phyloP scores from a whole-genome alignment of 35 echinoderm and acorn worm genomes.

The Apostichopus japonicus region DNA sequence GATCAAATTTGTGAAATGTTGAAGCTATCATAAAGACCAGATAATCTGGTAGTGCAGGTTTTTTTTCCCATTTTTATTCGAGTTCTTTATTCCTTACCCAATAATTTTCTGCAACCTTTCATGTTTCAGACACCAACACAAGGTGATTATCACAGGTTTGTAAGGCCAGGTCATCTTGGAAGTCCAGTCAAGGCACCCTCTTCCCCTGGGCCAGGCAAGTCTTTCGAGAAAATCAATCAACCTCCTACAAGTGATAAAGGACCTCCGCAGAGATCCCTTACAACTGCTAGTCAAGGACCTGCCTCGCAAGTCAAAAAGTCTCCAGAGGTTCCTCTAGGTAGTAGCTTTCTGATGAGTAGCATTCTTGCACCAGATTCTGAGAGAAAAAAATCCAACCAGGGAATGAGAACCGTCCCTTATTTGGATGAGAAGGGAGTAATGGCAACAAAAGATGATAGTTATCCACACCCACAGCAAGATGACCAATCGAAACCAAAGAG shows the following conservation, averaged over 20 bases:
- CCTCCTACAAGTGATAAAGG: background rate
- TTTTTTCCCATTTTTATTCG: too few species aligned
- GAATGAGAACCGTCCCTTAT: background rate
- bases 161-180: background rate
- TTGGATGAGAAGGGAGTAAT: background rate
- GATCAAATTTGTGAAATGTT: too few species aligned
- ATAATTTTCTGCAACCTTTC: background rate
- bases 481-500: background rate
- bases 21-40: too few species aligned
- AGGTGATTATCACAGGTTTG: constrained; percentile 3
- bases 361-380: constrained; percentile 35
- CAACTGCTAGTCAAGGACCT: background rate
- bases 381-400: background rate
- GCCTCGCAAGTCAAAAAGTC: background rate
- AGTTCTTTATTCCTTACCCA: too few species aligned
- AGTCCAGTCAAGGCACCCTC: constrained; percentile 4
- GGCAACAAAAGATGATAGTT: background rate
- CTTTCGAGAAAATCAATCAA: background rate
- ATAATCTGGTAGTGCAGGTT: too few species aligned
- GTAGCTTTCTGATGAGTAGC: constrained; percentile 40
- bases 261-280: background rate
- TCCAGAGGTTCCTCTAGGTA: background rate
- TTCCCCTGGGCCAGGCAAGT: constrained; percentile 26
- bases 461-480: background rate
- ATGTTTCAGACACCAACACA: constrained; percentile 9